Percentiles rank a stretch among this genome's conserved stretches.
phyloP scores from a whole-genome alignment of 2,113 vertebrate genomes.

The Plectropomus leopardus region DNA sequence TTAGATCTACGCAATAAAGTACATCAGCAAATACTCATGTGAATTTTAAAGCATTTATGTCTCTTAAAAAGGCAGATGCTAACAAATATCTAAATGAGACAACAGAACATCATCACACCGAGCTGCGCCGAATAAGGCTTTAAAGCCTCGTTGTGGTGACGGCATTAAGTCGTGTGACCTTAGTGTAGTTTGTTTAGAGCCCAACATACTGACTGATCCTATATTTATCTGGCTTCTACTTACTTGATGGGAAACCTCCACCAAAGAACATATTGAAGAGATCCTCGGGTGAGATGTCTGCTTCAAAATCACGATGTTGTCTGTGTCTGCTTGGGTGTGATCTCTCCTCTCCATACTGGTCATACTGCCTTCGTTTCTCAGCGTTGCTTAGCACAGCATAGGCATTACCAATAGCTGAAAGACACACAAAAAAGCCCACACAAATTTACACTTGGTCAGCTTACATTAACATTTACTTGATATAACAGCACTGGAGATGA shows the following conservation, averaged over 20 bases:
- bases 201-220: not conserved
- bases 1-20: too few species aligned
- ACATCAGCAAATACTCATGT: too few species aligned
- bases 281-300: constrained; percentile 97
- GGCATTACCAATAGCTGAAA: constrained; percentile 90
- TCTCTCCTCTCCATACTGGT: constrained; percentile 94
- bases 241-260: constrained; percentile 96
- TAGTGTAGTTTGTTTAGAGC: too few species aligned
- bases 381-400: constrained; percentile 91
- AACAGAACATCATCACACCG: too few species aligned
- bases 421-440: constrained; percentile 4
- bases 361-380: constrained; percentile 95
- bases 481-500: not conserved
- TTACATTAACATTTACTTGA: not conserved
- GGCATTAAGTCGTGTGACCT: too few species aligned
- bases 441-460: not conserved
- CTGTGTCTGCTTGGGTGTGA: constrained; percentile 86
- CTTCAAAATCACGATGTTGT: constrained; percentile 95
- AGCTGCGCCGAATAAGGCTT: too few species aligned
- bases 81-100: too few species aligned
- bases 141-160: too few species aligned
- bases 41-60: too few species aligned
- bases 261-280: constrained; percentile 99
- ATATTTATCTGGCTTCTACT: constrained; percentile 60
- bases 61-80: too few species aligned